phyloP scores from a whole-genome alignment of 2,888 invertebrate species.

The Maniola hyperantus region DNA sequence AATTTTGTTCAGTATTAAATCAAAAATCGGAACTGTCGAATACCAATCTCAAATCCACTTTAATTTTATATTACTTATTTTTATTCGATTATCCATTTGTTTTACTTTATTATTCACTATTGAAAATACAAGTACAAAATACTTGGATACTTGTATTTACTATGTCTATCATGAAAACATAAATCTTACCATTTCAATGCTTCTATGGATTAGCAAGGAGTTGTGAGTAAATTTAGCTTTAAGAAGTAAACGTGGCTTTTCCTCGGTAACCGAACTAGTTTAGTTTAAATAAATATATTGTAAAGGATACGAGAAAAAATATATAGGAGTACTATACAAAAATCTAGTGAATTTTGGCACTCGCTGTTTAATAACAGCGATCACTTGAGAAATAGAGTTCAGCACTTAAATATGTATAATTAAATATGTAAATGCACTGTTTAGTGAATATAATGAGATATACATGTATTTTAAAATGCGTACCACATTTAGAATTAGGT shows the following conservation, averaged over 20 bases:
- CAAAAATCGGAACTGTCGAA: too few relatives aligned
- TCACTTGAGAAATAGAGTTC: conserved; percentile 40
- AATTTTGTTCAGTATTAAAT: too few relatives aligned
- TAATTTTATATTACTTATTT: background rate
- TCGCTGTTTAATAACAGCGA: conserved; percentile 37
- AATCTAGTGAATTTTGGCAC: conserved; percentile 36
- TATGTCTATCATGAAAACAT: conserved; percentile 28
- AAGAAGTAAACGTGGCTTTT: conserved; percentile 39
- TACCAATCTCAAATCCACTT: background rate
- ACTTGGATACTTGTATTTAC: conserved; percentile 8
- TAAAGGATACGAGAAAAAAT: conserved; percentile 12
- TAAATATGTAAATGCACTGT: too few relatives aligned
- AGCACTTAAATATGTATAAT: conserved; percentile 36
- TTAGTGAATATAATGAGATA: conserved; percentile 30
- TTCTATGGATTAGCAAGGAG: conserved; percentile 78
- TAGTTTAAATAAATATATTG: conserved; percentile 24
- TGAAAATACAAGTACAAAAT: conserved; percentile 1
- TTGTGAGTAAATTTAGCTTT: conserved; percentile 69
- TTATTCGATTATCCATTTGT: background rate
- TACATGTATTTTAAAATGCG: conserved; percentile 26
- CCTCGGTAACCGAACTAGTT: conserved; percentile 31
- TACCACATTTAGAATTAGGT: conserved; percentile 29
- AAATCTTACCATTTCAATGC: conserved; percentile 59
- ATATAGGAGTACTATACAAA: conserved; percentile 25
- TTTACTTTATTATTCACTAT: background rate